Evolutionary conservation across 2,888 invertebrate species (phyloP).

Genomic region (Proisotoma minuta): DNA sequence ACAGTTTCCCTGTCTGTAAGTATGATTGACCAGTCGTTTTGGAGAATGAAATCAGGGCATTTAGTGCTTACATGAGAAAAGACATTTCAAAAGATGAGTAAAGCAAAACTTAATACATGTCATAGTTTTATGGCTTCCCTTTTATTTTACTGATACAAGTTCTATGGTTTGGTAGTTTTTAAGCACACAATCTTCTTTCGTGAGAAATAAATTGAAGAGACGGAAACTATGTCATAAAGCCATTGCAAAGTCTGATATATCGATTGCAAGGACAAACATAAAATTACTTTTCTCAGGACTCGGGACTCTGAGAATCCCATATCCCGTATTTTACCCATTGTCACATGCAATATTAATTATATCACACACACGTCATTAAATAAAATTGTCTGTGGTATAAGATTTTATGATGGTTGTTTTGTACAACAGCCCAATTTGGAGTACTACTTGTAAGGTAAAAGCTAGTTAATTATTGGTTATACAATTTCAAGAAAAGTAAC

Average conservation of each 20-base stretch:
- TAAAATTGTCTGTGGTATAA: not conserved
- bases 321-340: not conserved
- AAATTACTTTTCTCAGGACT: not conserved
- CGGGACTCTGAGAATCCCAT: not conserved
- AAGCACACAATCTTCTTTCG: not conserved
- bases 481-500: too few relatives aligned
- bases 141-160: not conserved
- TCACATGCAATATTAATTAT: too few relatives aligned
- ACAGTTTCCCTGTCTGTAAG: too few relatives aligned
- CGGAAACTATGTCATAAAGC: conserved; percentile 4
- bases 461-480: too few relatives aligned
- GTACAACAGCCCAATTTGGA: not conserved
- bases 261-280: not conserved
- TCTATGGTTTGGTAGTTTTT: not conserved
- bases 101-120: too few relatives aligned
- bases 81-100: not conserved
- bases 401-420: conserved; percentile 1
- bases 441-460: too few relatives aligned
- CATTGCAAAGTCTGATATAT: not conserved
- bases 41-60: not conserved
- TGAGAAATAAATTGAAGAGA: not conserved
- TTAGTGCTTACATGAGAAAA: not conserved
- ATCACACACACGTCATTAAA: not conserved
- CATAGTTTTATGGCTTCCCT: not conserved
- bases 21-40: too few relatives aligned